These are phyloP conservation scores for Oithona nana DNA, from an alignment of 2,888 invertebrate species.

Conservation along the genomic window DNA sequence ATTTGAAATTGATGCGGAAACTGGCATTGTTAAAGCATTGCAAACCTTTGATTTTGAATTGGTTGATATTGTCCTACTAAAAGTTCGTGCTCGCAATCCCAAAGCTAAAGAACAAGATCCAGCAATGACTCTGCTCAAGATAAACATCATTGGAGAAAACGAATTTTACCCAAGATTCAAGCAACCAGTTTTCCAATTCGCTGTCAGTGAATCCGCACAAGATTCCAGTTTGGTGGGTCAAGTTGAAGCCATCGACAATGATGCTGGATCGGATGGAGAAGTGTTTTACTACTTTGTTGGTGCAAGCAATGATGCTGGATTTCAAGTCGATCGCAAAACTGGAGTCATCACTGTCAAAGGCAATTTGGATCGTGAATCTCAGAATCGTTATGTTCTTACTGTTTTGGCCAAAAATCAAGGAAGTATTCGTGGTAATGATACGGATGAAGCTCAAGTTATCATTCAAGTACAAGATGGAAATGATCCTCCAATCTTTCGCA, in stretches of 20 bases:
- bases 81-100: slow-evolving; percentile 67
- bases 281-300: slow-evolving; percentile 83
- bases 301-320: slow-evolving; percentile 76
- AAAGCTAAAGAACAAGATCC: slow-evolving; percentile 40
- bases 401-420: slow-evolving; percentile 88
- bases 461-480: slow-evolving; percentile 88
- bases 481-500: slow-evolving; percentile 81
- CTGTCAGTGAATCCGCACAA: slow-evolving; percentile 75
- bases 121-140: slow-evolving; percentile 22
- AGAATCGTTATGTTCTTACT: slow-evolving; percentile 67
- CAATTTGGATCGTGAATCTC: slow-evolving; percentile 64
- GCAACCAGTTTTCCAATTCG: slow-evolving; percentile 74
- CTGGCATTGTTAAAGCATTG: slow-evolving; percentile 54
- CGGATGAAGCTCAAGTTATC: slow-evolving; percentile 81
- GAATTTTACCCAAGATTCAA: slow-evolving; percentile 72
- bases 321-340: slow-evolving; percentile 59
- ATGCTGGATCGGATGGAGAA: slow-evolving; percentile 64
- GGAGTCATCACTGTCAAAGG: slow-evolving; percentile 66
- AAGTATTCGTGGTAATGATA: slow-evolving; percentile 80
- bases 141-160: slow-evolving; percentile 65
- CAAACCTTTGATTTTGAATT: slow-evolving; percentile 73
- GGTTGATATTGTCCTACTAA: slow-evolving; percentile 47
- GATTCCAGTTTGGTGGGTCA: slow-evolving; percentile 65
- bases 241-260: slow-evolving; percentile 72
- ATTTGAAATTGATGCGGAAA: slow-evolving; percentile 54